Evolutionary conservation across 2,113 vertebrate species (phyloP).

Genomic region (Austrofundulus limnaeus): DNA sequence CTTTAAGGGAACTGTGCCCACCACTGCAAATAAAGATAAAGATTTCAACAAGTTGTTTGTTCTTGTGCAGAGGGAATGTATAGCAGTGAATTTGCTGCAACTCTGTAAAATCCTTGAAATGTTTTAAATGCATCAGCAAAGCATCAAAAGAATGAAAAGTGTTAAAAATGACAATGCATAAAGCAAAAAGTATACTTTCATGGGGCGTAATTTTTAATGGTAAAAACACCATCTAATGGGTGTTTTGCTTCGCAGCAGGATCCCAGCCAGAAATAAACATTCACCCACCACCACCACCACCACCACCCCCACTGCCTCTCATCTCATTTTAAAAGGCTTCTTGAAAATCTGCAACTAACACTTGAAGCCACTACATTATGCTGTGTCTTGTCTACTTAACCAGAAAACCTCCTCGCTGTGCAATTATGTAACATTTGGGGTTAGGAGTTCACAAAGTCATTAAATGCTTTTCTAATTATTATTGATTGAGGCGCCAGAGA

Average conservation of each 20-base stretch:
- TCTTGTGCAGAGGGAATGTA: too few species aligned
- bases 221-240: slow-evolving; percentile 16
- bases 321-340: slow-evolving; percentile 39
- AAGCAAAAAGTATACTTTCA: neutral
- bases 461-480: slow-evolving; percentile 78
- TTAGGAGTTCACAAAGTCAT: slow-evolving; percentile 70
- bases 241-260: slow-evolving; percentile 7
- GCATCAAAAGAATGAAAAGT: neutral
- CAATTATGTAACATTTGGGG: slow-evolving; percentile 61
- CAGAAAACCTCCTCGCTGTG: slow-evolving; percentile 22
- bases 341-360: slow-evolving; percentile 56
- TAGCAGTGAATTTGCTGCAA: too few species aligned
- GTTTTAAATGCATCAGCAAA: too few species aligned
- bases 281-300: too few species aligned
- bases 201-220: neutral
- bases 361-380: slow-evolving; percentile 47
- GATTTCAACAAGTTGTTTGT: too few species aligned
- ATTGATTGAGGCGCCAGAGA: slow-evolving; percentile 58
- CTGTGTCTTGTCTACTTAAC: slow-evolving; percentile 31
- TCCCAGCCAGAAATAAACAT: slow-evolving; percentile 20
- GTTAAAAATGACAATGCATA: neutral
- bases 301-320: slow-evolving; percentile 22
- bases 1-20: too few species aligned
- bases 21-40: too few species aligned
- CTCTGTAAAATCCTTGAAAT: neutral